phyloP scores from a whole-genome alignment of 2,113 vertebrate genomes.

The Centropus bengalensis region DNA sequence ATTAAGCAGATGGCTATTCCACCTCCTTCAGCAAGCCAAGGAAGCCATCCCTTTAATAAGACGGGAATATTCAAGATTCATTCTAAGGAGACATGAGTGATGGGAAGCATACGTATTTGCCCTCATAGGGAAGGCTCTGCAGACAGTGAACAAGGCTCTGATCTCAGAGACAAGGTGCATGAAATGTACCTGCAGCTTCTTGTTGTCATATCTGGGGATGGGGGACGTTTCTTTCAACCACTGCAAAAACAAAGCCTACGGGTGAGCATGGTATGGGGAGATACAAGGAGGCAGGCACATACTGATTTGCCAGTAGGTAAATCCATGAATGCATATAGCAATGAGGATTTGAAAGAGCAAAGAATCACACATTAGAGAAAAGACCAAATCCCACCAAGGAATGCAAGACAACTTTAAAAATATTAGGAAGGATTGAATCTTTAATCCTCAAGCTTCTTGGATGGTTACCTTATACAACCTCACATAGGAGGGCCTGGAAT shows the following conservation, averaged over 20 bases:
- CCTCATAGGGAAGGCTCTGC: background rate
- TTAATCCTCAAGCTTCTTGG: background rate
- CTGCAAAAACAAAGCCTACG: accelerated
- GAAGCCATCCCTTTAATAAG: background rate
- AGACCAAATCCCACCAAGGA: background rate
- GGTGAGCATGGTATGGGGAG: too few species aligned
- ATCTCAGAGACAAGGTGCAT: background rate
- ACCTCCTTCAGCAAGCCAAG: background rate
- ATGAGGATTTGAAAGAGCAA: background rate
- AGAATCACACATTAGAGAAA: background rate
- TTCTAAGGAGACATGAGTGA: background rate
- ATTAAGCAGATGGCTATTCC: background rate
- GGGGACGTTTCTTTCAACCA: background rate
- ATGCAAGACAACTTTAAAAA: background rate
- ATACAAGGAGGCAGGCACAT: background rate
- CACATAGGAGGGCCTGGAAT: background rate
- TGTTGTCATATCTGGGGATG: background rate
- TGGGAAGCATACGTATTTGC: background rate
- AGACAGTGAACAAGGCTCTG: background rate
- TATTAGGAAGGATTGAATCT: background rate
- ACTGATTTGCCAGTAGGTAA: background rate
- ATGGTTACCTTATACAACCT: background rate
- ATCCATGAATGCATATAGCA: background rate
- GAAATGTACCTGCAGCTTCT: background rate
- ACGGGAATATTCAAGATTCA: background rate